phyloP scores from a whole-genome alignment of 2,888 invertebrate species.

The Aethes cnicana region DNA sequence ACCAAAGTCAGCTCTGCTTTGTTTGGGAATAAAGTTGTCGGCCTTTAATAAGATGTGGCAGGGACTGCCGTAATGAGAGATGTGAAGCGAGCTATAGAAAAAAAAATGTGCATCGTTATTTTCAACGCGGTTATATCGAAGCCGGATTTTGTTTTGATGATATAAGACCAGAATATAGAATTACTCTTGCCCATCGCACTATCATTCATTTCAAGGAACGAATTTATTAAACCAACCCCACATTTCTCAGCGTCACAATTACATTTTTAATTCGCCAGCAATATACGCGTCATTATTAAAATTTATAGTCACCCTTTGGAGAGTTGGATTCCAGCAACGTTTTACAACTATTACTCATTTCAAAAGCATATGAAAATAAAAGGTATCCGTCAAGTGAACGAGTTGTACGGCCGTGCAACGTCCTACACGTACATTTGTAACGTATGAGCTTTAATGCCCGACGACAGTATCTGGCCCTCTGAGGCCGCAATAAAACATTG shows the following conservation, averaged over 20 bases:
- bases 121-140: conserved; percentile 49
- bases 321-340: conserved; percentile 63
- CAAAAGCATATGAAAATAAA: conserved; percentile 62
- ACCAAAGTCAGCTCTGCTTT: conserved; percentile 43
- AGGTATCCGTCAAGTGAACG: conserved; percentile 50
- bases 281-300: conserved; percentile 56
- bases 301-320: conserved; percentile 64
- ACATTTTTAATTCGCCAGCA: conserved; percentile 50
- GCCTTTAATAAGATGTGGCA: conserved; percentile 62
- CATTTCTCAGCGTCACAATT: conserved; percentile 51
- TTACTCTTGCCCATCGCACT: conserved; percentile 16
- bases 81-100: conserved; percentile 53
- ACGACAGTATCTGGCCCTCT: conserved; percentile 73
- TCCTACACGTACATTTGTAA: conserved; percentile 74
- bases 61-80: conserved; percentile 60
- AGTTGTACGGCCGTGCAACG: conserved; percentile 51
- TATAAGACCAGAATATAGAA: conserved; percentile 34
- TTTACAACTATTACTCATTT: conserved; percentile 72
- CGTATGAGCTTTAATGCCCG: conserved; percentile 74
- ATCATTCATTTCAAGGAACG: conserved; percentile 27
- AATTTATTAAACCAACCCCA: conserved; percentile 37
- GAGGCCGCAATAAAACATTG: conserved; percentile 74
- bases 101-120: conserved; percentile 56
- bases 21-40: conserved; percentile 41
- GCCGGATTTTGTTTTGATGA: conserved; percentile 44